These are phyloP conservation scores for Operophtera brumata DNA, from an alignment of 2,888 invertebrate species.

Conservation along the genomic window DNA sequence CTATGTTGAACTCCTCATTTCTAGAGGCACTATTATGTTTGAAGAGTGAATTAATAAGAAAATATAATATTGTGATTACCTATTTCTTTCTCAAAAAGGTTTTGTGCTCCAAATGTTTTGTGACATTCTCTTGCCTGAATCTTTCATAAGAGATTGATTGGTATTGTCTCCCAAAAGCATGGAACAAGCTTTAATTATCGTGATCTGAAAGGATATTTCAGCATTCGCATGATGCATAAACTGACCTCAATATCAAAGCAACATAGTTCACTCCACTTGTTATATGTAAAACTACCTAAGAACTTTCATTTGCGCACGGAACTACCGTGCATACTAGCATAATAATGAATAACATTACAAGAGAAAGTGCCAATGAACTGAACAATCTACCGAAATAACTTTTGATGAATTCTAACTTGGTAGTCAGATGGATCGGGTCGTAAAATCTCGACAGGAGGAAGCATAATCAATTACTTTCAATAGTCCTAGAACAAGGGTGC, in stretches of 20 bases:
- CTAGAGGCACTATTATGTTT: not conserved
- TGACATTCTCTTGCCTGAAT: too few species aligned
- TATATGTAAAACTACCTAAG: conserved; percentile 48
- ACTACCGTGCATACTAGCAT: conserved; percentile 60
- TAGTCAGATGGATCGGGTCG: conserved; percentile 24
- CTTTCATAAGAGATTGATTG: too few species aligned
- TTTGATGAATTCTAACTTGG: conserved; percentile 7
- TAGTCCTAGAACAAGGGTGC: conserved; percentile 61
- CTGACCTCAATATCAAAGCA: conserved; percentile 9
- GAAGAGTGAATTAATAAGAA: not conserved
- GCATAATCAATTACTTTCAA: conserved; percentile 29
- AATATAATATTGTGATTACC: not conserved
- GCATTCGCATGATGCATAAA: not conserved
- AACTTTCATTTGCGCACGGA: conserved; percentile 68
- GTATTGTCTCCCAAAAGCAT: not conserved
- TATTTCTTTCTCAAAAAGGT: not conserved
- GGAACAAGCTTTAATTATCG: not conserved
- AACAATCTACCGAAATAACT: conserved; percentile 18
- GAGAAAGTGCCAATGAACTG: conserved; percentile 56
- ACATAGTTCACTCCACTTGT: conserved; percentile 39
- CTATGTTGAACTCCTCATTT: not conserved
- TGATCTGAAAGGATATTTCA: not conserved
- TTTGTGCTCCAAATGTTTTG: not conserved
- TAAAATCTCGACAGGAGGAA: conserved; percentile 24
- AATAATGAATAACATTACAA: conserved; percentile 55